Percentiles rank a stretch among this genome's conserved stretches.
Evolutionary conservation across 2,113 vertebrate genomes (phyloP).

Genomic region (Xenopus borealis): DNA sequence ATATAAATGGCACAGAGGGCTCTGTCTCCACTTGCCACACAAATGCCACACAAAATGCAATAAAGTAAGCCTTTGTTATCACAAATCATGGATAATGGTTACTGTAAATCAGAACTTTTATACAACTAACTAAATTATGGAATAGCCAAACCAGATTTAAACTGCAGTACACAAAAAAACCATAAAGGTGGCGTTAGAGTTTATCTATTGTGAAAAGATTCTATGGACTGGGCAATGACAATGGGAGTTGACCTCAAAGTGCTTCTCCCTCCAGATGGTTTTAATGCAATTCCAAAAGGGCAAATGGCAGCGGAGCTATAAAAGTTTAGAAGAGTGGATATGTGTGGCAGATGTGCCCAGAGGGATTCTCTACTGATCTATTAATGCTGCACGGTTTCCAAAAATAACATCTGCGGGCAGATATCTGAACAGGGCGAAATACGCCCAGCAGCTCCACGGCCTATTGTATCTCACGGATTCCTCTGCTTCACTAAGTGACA

Average conservation of each 20-base stretch:
- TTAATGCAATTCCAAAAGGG: conserved; percentile 12
- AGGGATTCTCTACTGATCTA: conserved; percentile 14
- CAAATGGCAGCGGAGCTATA: conserved; percentile 14
- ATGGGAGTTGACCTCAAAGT: background rate
- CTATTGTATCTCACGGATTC: too few species aligned
- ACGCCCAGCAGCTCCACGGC: background rate
- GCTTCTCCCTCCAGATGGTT: conserved; percentile 19
- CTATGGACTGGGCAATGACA: background rate
- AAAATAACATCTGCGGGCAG: conserved; percentile 16
- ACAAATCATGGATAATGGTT: too few species aligned
- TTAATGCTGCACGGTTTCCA: conserved; percentile 1
- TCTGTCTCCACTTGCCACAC: too few species aligned
- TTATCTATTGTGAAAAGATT: background rate
- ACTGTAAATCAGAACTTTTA: too few species aligned
- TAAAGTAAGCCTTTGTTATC: too few species aligned
- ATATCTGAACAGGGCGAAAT: background rate
- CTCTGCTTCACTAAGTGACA: too few species aligned
- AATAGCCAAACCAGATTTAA: too few species aligned
- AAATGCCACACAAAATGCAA: too few species aligned
- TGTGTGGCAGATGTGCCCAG: background rate
- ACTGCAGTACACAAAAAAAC: too few species aligned
- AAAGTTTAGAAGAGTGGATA: background rate
- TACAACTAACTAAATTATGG: too few species aligned
- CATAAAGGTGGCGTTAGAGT: too few species aligned
- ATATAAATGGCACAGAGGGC: too few species aligned